Percentiles rank a stretch among this genome's conserved stretches.
phyloP scores from a whole-genome alignment of 2,113 vertebrate genomes.

The Tetrao urogallus region DNA sequence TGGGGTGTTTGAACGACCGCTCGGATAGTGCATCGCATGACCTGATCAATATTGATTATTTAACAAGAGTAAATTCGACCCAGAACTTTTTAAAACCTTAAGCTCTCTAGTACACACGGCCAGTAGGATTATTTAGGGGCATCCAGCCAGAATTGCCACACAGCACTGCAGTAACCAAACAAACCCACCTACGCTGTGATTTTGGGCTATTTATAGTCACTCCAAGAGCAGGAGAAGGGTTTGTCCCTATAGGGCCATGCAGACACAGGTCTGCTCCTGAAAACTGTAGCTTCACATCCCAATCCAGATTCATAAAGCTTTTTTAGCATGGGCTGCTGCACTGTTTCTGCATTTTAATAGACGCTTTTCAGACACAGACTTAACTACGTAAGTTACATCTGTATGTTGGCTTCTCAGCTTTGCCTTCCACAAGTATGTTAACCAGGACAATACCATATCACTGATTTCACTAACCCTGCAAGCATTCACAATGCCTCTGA shows the following conservation, averaged over 20 bases:
- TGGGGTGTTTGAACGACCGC: neutral
- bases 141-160: conserved; percentile 11
- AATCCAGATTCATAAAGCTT: neutral
- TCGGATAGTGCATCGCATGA: neutral
- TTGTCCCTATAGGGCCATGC: neutral
- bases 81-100: neutral
- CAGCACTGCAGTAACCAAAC: neutral
- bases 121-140: conserved; percentile 5
- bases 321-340: neutral
- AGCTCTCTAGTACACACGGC: neutral
- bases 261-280: neutral
- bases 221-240: neutral
- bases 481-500: neutral
- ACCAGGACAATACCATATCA: neutral
- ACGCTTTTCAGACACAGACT: neutral
- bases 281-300: neutral
- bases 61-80: conserved; percentile 25
- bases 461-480: neutral
- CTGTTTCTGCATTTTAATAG: neutral
- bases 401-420: neutral
- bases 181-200: neutral
- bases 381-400: neutral
- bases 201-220: neutral
- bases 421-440: neutral
- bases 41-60: conserved; percentile 40